These are phyloP conservation scores for Gonocerus acuteangulatus DNA, from an alignment of 2,888 invertebrate genomes.

Conservation along the genomic window DNA sequence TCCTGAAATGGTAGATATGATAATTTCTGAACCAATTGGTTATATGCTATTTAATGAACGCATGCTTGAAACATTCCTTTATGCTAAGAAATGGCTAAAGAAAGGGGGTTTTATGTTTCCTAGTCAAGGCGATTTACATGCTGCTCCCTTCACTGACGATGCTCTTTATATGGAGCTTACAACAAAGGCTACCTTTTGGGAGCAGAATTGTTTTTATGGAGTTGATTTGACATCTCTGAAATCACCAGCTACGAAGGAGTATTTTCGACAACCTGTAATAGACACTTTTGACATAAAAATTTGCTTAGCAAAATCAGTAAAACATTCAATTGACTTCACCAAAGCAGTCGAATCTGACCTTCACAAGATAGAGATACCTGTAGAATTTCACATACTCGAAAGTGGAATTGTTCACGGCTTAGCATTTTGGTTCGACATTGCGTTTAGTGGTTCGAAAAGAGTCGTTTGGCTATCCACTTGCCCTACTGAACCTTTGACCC, in stretches of 20 bases:
- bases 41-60: conserved; percentile 99
- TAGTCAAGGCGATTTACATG: conserved; percentile 88
- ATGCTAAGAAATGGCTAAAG: conserved; percentile 95
- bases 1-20: conserved; percentile 91
- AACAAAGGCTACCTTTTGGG: conserved; percentile 95
- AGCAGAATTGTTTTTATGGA: conserved; percentile 94
- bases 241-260: conserved; percentile 89
- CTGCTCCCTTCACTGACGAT: conserved; percentile 96
- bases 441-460: conserved; percentile 81
- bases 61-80: conserved; percentile 96
- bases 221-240: conserved; percentile 90
- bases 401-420: conserved; percentile 92
- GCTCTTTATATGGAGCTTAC: conserved; percentile 95
- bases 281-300: conserved; percentile 97
- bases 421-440: conserved; percentile 99
- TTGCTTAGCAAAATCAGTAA: conserved; percentile 86
- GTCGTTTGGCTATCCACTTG: conserved; percentile 95
- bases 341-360: conserved; percentile 86
- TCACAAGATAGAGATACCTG: conserved; percentile 88
- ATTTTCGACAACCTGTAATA: conserved; percentile 95
- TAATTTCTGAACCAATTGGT: conserved; percentile 98
- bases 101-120: conserved; percentile 90
- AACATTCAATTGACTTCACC: conserved; percentile 89
- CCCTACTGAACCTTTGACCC: conserved; percentile 93
- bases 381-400: conserved; percentile 83